Evolutionary conservation across 2,888 invertebrate species (phyloP).

Genomic region (Pasiphila rectangulata): DNA sequence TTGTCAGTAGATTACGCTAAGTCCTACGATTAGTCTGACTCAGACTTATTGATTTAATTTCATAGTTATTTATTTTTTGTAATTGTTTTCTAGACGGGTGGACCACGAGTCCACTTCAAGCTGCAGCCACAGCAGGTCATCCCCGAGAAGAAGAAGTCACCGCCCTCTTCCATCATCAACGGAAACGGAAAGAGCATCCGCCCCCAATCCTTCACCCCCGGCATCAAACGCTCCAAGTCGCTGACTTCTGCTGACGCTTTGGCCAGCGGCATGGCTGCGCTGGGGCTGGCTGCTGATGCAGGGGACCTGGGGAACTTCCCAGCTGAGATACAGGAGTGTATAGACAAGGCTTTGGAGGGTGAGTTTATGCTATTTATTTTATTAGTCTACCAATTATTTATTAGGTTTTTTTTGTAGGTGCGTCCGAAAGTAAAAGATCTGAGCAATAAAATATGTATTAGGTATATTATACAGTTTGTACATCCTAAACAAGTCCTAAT

Average conservation of each 20-base stretch:
- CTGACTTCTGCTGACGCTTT: conserved; percentile 88
- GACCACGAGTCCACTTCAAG: conserved; percentile 83
- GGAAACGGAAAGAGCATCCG: conserved; percentile 71
- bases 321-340: conserved; percentile 85
- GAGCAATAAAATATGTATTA: too few relatives aligned
- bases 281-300: conserved; percentile 85
- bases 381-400: too few relatives aligned
- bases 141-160: conserved; percentile 71
- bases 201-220: conserved; percentile 66
- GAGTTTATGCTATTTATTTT: conserved; percentile 28
- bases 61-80: too few relatives aligned
- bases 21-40: too few relatives aligned
- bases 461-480: too few relatives aligned
- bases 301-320: conserved; percentile 89
- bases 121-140: conserved; percentile 70
- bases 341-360: conserved; percentile 88
- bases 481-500: too few relatives aligned
- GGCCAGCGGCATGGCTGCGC: conserved; percentile 84
- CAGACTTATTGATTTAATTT: too few relatives aligned
- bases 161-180: conserved; percentile 66
- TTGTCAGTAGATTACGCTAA: too few relatives aligned
- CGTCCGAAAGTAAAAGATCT: too few relatives aligned
- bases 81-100: conserved; percentile 48
- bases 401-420: too few relatives aligned
- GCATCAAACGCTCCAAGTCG: conserved; percentile 91